phyloP scores from a whole-genome alignment of 2,113 vertebrate species.

The Morphnarchus princeps region DNA sequence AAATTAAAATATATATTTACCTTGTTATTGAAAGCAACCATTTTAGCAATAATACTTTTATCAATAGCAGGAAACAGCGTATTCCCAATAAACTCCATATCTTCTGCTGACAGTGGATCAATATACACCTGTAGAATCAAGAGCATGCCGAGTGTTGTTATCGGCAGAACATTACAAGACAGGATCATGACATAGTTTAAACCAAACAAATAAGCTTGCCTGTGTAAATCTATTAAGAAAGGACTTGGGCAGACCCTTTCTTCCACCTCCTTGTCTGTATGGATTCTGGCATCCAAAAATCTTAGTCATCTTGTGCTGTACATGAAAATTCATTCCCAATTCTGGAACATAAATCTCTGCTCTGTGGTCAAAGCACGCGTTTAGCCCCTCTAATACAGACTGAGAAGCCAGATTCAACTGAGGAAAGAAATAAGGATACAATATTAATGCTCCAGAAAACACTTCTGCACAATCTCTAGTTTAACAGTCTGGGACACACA shows the following conservation, averaged over 20 bases:
- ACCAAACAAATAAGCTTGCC: conserved; percentile 67
- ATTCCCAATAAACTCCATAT: conserved; percentile 92
- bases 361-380: conserved; percentile 96
- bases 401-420: conserved; percentile 95
- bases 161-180: neutral
- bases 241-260: conserved; percentile 93
- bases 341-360: conserved; percentile 95
- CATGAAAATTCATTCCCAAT: conserved; percentile 89
- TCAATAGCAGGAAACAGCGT: conserved; percentile 88
- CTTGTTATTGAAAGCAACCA: conserved; percentile 94
- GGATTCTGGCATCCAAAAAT: conserved; percentile 99
- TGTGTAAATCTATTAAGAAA: conserved; percentile 98
- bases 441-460: neutral
- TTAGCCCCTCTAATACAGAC: conserved; percentile 95
- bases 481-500: neutral
- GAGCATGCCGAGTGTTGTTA: neutral
- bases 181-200: neutral
- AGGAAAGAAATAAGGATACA: neutral
- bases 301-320: conserved; percentile 91
- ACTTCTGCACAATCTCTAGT: neutral
- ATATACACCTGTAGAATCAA: conserved; percentile 85
- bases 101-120: conserved; percentile 87
- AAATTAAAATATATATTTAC: conserved; percentile 61
- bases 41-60: conserved; percentile 83
- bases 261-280: conserved; percentile 92